A percentile compares a stretch with the other conserved stretches of the same genome.
Conservation (phyloP, 2,888 invertebrate genomes). For the Drosophila gaucha region DNA sequence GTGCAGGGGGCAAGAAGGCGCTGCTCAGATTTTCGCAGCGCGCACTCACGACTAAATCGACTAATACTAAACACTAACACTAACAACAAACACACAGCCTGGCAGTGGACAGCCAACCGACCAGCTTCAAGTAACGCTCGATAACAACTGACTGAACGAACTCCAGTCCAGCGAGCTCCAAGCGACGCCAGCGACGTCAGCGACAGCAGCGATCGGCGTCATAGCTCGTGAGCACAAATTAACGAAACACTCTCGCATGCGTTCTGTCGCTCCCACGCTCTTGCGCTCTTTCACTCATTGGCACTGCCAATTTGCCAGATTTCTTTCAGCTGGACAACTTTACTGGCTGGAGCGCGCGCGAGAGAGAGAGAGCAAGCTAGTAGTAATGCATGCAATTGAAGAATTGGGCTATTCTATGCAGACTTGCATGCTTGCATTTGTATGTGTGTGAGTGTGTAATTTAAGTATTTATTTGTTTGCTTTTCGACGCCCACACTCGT, state of each 20-base stretch:
- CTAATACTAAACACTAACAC: slow-evolving; percentile 50
- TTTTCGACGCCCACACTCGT: slow-evolving; percentile 32
- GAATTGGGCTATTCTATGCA: slow-evolving; percentile 36
- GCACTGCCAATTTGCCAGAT: too few species aligned
- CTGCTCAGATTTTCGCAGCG: slow-evolving; percentile 72
- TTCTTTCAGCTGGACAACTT: slow-evolving; percentile 1
- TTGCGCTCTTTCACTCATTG: slow-evolving; percentile 11
- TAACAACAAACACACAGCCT: slow-evolving; percentile 40
- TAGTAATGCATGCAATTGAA: slow-evolving; percentile 40
- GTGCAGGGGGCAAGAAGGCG: background rate
- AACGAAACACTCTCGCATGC: slow-evolving; percentile 24
- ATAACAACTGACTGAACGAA: slow-evolving; percentile 63
- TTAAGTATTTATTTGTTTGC: slow-evolving; percentile 35
- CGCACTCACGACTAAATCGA: slow-evolving; percentile 36
- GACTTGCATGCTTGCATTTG: background rate
- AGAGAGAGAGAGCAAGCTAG: background rate
- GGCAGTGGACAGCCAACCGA: slow-evolving; percentile 46
- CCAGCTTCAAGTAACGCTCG: slow-evolving; percentile 74
- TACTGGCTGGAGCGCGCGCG: slow-evolving; percentile 14
- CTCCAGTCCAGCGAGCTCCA: slow-evolving; percentile 40
- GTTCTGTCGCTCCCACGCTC: slow-evolving; percentile 11
- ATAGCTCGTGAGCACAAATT: slow-evolving; percentile 27
- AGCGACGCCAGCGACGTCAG: slow-evolving; percentile 9
- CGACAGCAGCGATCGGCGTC: slow-evolving; percentile 32
- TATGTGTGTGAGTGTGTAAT: slow-evolving; percentile 6